Conservation (phyloP, 1,140 invertebrate species). For the Drosophila oshimai region DNA sequence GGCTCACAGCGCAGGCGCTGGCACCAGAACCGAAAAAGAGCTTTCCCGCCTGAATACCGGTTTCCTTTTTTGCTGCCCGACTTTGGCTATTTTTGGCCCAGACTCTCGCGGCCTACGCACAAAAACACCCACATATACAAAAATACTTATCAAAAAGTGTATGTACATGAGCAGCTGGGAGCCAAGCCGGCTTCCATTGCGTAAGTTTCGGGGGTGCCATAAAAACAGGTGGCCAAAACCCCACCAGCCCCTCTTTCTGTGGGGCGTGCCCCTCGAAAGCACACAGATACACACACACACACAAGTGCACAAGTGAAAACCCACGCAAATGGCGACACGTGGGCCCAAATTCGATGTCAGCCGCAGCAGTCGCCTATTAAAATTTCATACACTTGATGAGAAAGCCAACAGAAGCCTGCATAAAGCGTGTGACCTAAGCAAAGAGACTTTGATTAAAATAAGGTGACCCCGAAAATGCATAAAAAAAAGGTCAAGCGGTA, state of each 20-base stretch:
- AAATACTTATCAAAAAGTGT: no score
- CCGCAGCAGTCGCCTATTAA: slow-evolving; percentile 11
- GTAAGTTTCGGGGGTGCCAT: slow-evolving; percentile 38
- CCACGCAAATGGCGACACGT: slow-evolving; percentile 12
- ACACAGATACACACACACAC: slow-evolving; percentile 4
- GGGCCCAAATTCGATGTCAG: slow-evolving; percentile 2
- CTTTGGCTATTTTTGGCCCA: slow-evolving; percentile 14
- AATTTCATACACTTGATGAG: background rate
- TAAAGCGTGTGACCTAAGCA: background rate
- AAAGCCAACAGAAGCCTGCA: background rate
- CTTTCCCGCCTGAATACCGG: slow-evolving; percentile 6
- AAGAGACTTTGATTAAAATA: no score
- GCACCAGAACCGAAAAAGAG: background rate
- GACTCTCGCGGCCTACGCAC: slow-evolving; percentile 6
- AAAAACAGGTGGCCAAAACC: slow-evolving; percentile 59
- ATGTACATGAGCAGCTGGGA: slow-evolving; percentile 18
- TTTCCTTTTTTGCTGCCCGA: slow-evolving; percentile 1
- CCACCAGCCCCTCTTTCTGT: background rate
- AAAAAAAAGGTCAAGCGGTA: no score
- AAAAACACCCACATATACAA: background rate
- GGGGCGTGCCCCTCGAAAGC: slow-evolving; percentile 49
- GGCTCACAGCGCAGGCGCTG: slow-evolving; percentile 34
- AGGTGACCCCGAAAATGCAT: no score
- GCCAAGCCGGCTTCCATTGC: slow-evolving; percentile 55
- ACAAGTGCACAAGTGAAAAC: background rate